Evolutionary conservation across 2,888 invertebrate species (phyloP).

Genomic region (Drosophila demipolita): DNA sequence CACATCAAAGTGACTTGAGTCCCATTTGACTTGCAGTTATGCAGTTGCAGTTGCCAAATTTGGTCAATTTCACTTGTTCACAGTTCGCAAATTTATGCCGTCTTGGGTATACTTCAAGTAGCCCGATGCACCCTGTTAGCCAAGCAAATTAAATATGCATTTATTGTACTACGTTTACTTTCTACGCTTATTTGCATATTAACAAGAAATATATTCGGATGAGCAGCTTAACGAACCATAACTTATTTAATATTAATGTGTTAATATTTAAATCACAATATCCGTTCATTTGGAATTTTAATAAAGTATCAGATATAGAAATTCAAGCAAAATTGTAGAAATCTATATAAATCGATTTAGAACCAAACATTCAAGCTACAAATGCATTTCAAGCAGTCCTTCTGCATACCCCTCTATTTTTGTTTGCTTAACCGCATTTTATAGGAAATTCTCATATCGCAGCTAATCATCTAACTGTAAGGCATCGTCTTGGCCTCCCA

Average conservation of each 20-base stretch:
- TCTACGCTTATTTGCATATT: constrained; percentile 28
- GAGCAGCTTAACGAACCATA: background rate
- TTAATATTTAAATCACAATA: background rate
- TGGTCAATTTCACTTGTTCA: constrained; percentile 76
- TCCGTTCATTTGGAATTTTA: background rate
- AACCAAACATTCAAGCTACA: background rate
- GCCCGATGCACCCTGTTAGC: constrained; percentile 18
- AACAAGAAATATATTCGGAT: constrained; percentile 9
- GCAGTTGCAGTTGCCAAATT: constrained; percentile 70
- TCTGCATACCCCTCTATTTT: background rate
- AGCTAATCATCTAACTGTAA: constrained; percentile 36
- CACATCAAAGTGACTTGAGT: constrained; percentile 69
- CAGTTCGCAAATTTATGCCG: constrained; percentile 56
- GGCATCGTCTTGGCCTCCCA: background rate
- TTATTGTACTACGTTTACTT: constrained; percentile 39
- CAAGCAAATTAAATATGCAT: constrained; percentile 44
- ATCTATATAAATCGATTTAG: background rate
- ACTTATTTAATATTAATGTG: background rate
- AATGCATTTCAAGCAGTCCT: background rate
- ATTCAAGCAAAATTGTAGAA: background rate
- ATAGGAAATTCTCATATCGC: constrained; percentile 22
- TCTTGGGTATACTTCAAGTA: constrained; percentile 34
- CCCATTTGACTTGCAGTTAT: constrained; percentile 64
- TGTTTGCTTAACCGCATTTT: background rate
- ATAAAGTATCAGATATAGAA: background rate